A percentile compares a stretch with the other conserved stretches of the same genome.
These are phyloP conservation scores for Tetranychus truncatus DNA, from an alignment of 2,888 invertebrate species.

Conservation along the genomic window DNA sequence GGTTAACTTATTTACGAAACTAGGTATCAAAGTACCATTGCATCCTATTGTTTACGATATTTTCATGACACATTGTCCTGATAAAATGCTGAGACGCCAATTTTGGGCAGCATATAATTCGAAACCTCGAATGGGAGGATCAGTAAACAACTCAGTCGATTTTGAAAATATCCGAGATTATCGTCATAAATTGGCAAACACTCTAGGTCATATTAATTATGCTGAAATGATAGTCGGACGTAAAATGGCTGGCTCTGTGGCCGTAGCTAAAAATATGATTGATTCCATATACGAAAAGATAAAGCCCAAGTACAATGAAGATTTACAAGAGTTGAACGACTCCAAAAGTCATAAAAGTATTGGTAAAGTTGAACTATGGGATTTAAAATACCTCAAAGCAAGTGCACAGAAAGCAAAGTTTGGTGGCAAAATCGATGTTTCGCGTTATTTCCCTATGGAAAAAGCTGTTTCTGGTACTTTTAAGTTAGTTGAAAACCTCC, in stretches of 20 bases:
- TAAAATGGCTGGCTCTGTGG: slow-evolving; percentile 56
- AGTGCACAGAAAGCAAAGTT: neutral
- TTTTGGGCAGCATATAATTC: neutral
- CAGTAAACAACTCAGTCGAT: slow-evolving; percentile 44
- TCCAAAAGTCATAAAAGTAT: slow-evolving; percentile 36
- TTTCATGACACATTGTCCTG: neutral
- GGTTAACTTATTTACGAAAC: neutral
- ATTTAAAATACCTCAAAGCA: slow-evolving; percentile 27
- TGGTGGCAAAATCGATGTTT: slow-evolving; percentile 35
- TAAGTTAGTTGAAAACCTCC: slow-evolving; percentile 39
- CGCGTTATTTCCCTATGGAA: slow-evolving; percentile 63
- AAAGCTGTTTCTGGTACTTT: slow-evolving; percentile 61
- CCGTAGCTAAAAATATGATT: slow-evolving; percentile 12
- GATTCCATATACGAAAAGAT: slow-evolving; percentile 28
- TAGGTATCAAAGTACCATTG: neutral
- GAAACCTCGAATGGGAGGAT: too few relatives aligned
- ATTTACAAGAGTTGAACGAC: slow-evolving; percentile 39
- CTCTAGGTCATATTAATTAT: slow-evolving; percentile 58
- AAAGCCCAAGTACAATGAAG: slow-evolving; percentile 50
- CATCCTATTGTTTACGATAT: neutral
- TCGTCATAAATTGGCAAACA: slow-evolving; percentile 49
- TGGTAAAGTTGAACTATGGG: slow-evolving; percentile 15
- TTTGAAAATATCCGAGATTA: slow-evolving; percentile 54
- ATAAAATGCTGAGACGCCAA: neutral
- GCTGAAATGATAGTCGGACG: slow-evolving; percentile 79